These are phyloP conservation scores for Dryobotodes eremita DNA, from an alignment of 2,888 invertebrate species.

Conservation along the genomic window DNA sequence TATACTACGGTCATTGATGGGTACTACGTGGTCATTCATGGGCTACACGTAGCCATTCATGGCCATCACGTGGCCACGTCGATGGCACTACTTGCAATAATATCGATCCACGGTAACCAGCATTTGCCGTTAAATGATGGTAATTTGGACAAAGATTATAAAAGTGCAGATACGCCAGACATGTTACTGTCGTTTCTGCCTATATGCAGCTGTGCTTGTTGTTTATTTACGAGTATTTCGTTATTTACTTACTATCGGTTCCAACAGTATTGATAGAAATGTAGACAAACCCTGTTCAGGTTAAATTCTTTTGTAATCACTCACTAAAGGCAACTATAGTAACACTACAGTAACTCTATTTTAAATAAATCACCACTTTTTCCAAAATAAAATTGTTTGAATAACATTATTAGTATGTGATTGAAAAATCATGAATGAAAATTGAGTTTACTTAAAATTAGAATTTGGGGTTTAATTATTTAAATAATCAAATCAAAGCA, in stretches of 20 bases:
- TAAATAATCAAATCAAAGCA: too few species aligned
- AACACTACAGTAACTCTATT: too few species aligned
- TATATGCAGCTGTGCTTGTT: not conserved
- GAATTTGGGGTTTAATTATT: too few species aligned
- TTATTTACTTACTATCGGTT: not conserved
- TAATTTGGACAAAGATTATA: slow-evolving; percentile 69
- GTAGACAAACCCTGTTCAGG: not conserved
- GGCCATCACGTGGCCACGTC: slow-evolving; percentile 49
- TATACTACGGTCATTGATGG: not conserved
- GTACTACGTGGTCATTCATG: slow-evolving; percentile 47
- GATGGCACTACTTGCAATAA: slow-evolving; percentile 33
- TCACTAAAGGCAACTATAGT: too few species aligned
- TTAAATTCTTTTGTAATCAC: too few species aligned
- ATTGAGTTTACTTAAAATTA: too few species aligned
- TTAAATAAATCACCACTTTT: too few species aligned
- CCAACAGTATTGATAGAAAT: not conserved
- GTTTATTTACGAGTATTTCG: not conserved
- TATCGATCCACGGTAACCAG: slow-evolving; percentile 54
- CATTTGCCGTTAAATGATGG: slow-evolving; percentile 75
- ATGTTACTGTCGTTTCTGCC: not conserved
- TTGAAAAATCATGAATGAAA: too few species aligned
- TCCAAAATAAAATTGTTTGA: too few species aligned
- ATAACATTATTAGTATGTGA: too few species aligned
- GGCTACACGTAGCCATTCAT: slow-evolving; percentile 51
- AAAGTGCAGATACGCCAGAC: slow-evolving; percentile 18